These are phyloP conservation scores for Holocentrus rufus DNA, from an alignment of 2,797 vertebrate species.

Conservation along the genomic window DNA sequence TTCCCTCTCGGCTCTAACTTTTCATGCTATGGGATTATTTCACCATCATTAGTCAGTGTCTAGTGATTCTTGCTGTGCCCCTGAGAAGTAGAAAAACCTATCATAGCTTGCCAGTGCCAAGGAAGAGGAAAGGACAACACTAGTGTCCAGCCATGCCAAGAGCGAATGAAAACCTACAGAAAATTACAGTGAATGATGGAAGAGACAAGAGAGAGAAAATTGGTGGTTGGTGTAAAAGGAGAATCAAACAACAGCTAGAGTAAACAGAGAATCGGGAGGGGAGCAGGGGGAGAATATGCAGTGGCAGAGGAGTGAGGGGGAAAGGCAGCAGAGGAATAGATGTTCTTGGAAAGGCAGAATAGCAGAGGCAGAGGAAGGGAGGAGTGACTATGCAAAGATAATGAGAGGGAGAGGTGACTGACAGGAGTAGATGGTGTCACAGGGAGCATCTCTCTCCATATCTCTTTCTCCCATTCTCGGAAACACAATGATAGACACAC, in stretches of 20 bases:
- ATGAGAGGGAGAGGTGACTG: conserved; percentile 56
- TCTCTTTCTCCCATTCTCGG: background rate
- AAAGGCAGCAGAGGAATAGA: conserved; percentile 61
- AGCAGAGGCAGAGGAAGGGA: conserved; percentile 28
- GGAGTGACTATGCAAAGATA: conserved; percentile 49
- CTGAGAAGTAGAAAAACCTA: conserved; percentile 4
- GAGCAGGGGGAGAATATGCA: conserved; percentile 15
- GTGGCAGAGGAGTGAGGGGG: conserved; percentile 7
- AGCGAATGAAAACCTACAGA: conserved; percentile 15
- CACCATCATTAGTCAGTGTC: conserved; percentile 28
- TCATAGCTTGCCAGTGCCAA: conserved; percentile 14
- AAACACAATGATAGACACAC: conserved; percentile 25
- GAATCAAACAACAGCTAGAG: conserved; percentile 22
- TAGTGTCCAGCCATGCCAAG: background rate
- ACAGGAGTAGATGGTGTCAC: conserved; percentile 50
- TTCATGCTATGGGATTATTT: conserved; percentile 19
- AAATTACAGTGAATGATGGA: conserved; percentile 40
- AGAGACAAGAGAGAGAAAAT: conserved; percentile 42
- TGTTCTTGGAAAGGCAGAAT: conserved; percentile 54
- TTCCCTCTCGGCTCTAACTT: background rate
- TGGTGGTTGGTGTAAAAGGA: conserved; percentile 34
- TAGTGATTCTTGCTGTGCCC: background rate
- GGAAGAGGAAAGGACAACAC: conserved; percentile 19
- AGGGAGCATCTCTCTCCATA: background rate
- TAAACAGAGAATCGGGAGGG: conserved; percentile 41